Evolutionary conservation across 2,888 invertebrate species (phyloP).

Genomic region (Caenorhabditis panamensis): DNA sequence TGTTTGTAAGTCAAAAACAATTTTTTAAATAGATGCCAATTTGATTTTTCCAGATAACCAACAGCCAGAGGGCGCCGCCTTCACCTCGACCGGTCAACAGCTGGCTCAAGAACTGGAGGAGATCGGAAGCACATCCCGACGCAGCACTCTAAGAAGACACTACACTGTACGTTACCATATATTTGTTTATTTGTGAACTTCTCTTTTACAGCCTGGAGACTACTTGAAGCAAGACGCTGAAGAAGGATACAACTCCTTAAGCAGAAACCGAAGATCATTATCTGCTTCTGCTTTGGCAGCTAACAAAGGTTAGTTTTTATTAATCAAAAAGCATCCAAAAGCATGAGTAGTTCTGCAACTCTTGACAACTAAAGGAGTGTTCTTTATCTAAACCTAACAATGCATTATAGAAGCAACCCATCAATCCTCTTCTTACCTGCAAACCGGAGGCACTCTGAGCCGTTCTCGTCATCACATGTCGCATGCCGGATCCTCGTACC

Average conservation of each 20-base stretch:
- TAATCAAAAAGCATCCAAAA: constrained; percentile 26
- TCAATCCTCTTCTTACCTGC: constrained; percentile 56
- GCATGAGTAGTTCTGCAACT: constrained; percentile 18
- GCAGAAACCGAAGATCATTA: constrained; percentile 77
- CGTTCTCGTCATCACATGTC: constrained; percentile 73
- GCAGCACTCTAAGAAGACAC: constrained; percentile 80
- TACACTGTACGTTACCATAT: constrained; percentile 75
- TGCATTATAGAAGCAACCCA: constrained; percentile 56
- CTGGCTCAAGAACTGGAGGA: constrained; percentile 81
- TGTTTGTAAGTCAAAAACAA: constrained; percentile 76
- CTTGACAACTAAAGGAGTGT: constrained; percentile 22
- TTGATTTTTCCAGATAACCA: constrained; percentile 77
- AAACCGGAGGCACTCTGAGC: constrained; percentile 55
- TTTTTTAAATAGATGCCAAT: neutral
- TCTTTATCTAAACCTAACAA: constrained; percentile 27
- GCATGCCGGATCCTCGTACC: constrained; percentile 75
- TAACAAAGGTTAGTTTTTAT: constrained; percentile 73
- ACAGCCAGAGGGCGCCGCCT: constrained; percentile 75
- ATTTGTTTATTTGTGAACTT: neutral
- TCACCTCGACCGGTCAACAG: constrained; percentile 77
- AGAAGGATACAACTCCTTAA: constrained; percentile 78
- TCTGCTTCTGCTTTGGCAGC: constrained; percentile 80
- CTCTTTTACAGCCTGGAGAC: constrained; percentile 76
- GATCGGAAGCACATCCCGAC: constrained; percentile 71
- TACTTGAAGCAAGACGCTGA: constrained; percentile 80